Evolutionary conservation across 2,797 vertebrate species (phyloP), one percentile per base, ranked within the genome.

Genomic region (Percopsis omiscomaycus): DNA sequence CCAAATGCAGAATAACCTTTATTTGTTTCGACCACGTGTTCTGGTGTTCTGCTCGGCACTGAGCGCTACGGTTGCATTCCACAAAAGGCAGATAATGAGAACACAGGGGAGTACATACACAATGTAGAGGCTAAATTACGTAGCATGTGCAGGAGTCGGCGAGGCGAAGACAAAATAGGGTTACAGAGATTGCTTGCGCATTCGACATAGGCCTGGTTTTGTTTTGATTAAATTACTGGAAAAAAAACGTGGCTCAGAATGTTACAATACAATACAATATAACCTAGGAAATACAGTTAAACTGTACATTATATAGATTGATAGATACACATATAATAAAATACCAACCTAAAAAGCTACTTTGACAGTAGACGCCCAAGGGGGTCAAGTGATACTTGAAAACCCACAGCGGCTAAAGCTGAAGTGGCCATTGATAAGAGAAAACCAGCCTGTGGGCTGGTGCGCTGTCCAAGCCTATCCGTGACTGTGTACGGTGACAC

Each of bases 81-180:
- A 72, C 84, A 81, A 85, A 83, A 81, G 64, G 61, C 53, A 75
- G 82, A 81, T 90, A 89, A 90, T 88, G 85, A 90, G 86, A 84
- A 85, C 86, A 85, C 89, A 77, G 60, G 84, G 87, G 86, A 87
- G n/a, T 69, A 61, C 65, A 59, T 64, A 42, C 75, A 74, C 78
- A 83, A 84, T 64, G 75, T 70, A 69, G 77, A 74, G 78, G 69
- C 67, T 74, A 71, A 64, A 87, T 86, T 63, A 80, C 71, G 64
- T 66, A 66, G 68, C 11, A 45, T 61, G 66, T 55, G 68, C 56
- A 78, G 73, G 61, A 61, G 71, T 62, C 66, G 74, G 67, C 72
- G 59, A 66, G 58, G 77, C 79, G 47, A 13, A 48, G n/a, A 13
- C 67, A 69, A 71, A 82, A 12, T 77, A 67, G 73, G 63, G 59